Conservation (phyloP, 2,797 vertebrate species). For the Zalophus californianus region DNA sequence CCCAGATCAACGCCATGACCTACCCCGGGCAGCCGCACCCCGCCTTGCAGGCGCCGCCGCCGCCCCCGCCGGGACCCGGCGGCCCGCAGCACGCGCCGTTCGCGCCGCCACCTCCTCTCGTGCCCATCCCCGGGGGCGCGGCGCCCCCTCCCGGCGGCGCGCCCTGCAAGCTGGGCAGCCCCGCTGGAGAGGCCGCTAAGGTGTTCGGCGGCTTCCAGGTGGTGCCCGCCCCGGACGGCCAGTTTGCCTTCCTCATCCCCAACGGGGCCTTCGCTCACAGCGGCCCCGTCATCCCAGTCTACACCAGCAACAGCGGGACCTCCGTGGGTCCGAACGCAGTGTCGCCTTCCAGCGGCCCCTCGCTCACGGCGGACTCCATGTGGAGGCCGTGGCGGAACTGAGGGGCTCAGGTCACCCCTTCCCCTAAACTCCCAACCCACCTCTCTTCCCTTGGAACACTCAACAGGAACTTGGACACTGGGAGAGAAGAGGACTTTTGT, state of each 20-base stretch:
- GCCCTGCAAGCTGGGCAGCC: constrained; percentile 78
- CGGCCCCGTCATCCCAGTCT: constrained; percentile 94
- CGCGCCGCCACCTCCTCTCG: constrained; percentile 90
- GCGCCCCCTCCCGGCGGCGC: constrained; percentile 92
- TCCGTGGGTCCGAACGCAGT: constrained; percentile 86
- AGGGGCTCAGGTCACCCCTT: background rate
- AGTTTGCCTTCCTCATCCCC: constrained; percentile 99
- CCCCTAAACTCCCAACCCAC: background rate
- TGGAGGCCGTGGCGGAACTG: constrained; percentile 97
- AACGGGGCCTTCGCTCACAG: constrained; percentile 94
- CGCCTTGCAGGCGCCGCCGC: constrained; percentile 89
- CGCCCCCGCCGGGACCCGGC: constrained; percentile 88
- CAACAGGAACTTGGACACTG: constrained; percentile 85
- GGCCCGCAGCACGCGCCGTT: constrained; percentile 89
- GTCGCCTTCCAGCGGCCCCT: constrained; percentile 92
- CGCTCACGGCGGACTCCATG: constrained; percentile 95
- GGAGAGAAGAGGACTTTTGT: constrained; percentile 82
- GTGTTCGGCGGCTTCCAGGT: constrained; percentile 98
- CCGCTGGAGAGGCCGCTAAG: constrained; percentile 92
- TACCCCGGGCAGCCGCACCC: constrained; percentile 94
- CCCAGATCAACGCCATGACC: constrained; percentile 98
- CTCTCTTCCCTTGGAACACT: constrained; percentile 63
- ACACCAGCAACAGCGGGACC: constrained; percentile 91
- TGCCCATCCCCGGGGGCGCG: constrained; percentile 95
- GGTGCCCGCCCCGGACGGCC: constrained; percentile 96